A percentile compares a stretch with the other conserved stretches of the same genome.
Evolutionary conservation across 2,113 vertebrate species (phyloP).

Genomic region (Notothenia rossii): DNA sequence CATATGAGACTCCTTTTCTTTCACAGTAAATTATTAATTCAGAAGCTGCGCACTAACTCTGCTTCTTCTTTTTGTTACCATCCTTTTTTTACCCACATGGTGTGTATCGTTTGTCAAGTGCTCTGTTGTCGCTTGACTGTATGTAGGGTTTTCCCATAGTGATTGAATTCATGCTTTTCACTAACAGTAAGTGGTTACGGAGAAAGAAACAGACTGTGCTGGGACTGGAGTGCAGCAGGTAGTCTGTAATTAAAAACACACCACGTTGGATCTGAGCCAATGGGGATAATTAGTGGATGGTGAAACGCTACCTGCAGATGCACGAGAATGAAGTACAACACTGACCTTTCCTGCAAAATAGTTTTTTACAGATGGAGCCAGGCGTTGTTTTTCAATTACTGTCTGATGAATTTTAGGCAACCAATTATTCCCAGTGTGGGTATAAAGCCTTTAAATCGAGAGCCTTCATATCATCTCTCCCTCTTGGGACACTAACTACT

Average conservation of each 20-base stretch:
- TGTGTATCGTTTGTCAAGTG: not conserved
- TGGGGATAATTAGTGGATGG: constrained; percentile 55
- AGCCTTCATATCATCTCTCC: constrained; percentile 25
- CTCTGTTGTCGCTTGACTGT: constrained; percentile 4
- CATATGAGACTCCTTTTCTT: constrained; percentile 60
- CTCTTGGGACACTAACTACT: constrained; percentile 29
- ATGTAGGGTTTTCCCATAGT: constrained; percentile 21
- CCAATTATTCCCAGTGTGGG: constrained; percentile 25
- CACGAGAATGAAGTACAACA: constrained; percentile 34
- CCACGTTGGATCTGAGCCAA: constrained; percentile 52
- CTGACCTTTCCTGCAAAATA: constrained; percentile 26
- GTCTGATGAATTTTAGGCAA: constrained; percentile 8
- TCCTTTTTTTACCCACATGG: not conserved
- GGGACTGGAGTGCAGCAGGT: constrained; percentile 51
- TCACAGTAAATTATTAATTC: constrained; percentile 40
- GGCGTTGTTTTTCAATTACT: constrained; percentile 30
- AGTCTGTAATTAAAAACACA: constrained; percentile 66
- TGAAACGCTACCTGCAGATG: constrained; percentile 53
- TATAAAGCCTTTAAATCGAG: constrained; percentile 35
- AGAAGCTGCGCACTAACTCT: constrained; percentile 26
- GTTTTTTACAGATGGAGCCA: constrained; percentile 30
- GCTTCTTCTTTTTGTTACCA: constrained; percentile 25
- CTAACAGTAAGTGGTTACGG: constrained; percentile 12
- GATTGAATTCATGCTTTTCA: constrained; percentile 12
- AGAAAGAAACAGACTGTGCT: constrained; percentile 37